These are phyloP conservation scores for Chromoteleia sp. DNA, from an alignment of 2,888 invertebrate genomes.

Conservation along the genomic window DNA sequence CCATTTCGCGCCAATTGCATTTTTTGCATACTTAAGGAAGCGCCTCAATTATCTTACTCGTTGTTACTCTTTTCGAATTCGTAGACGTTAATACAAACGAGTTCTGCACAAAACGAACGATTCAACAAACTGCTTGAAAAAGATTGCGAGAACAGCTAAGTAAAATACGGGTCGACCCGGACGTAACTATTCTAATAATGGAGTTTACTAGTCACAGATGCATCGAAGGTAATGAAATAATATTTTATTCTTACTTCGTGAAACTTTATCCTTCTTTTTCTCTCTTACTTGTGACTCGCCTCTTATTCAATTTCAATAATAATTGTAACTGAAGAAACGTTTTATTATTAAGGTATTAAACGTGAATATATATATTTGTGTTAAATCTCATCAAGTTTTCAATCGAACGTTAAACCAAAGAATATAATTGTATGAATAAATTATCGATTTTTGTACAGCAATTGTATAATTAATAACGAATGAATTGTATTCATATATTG, in stretches of 20 bases:
- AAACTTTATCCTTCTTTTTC: conserved; percentile 3
- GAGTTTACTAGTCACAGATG: conserved; percentile 48
- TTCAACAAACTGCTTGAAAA: conserved; percentile 54
- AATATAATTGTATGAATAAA: no score
- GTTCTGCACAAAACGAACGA: conserved; percentile 40
- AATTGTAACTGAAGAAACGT: background rate
- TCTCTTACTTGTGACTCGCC: background rate
- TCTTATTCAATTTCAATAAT: conserved; percentile 15
- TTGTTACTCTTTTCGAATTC: conserved; percentile 61
- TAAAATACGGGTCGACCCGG: conserved; percentile 35
- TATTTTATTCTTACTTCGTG: conserved; percentile 31
- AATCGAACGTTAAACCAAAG: no score
- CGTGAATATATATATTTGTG: no score
- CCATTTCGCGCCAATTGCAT: conserved; percentile 64
- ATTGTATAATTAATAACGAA: no score
- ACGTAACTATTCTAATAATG: conserved; percentile 48
- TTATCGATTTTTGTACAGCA: no score
- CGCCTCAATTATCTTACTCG: conserved; percentile 63
- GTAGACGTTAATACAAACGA: conserved; percentile 65
- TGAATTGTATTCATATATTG: background rate
- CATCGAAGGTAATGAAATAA: conserved; percentile 31
- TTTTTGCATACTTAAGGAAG: conserved; percentile 66
- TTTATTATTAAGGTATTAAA: no score
- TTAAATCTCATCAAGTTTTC: no score
- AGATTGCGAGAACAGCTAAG: conserved; percentile 43